Percentiles rank a stretch among this genome's conserved stretches.
These are phyloP conservation scores for Micromussa lordhowensis DNA, from an alignment of 92 coral and sea anemone genomes.

Conservation along the genomic window DNA sequence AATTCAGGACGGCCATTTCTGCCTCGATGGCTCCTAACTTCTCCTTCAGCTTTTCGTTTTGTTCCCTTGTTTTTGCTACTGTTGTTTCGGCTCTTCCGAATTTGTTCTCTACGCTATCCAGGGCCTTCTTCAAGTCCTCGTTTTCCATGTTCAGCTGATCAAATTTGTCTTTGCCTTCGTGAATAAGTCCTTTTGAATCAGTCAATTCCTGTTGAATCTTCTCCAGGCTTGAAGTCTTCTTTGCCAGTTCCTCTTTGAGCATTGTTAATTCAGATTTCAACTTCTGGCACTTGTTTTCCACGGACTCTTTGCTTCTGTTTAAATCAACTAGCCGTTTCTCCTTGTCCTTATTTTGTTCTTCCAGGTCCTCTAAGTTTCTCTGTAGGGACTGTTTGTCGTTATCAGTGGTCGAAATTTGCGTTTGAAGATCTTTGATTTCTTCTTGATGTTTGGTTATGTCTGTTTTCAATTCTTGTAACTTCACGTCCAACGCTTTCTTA, in stretches of 20 bases:
- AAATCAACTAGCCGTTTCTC: constrained; percentile 46
- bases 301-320: constrained; percentile 28
- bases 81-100: constrained; percentile 31
- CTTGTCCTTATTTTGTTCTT: constrained; percentile 44
- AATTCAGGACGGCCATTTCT: constrained; percentile 59
- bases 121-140: constrained; percentile 29
- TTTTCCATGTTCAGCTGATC: constrained; percentile 48
- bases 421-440: constrained; percentile 63
- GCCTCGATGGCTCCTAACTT: constrained; percentile 64
- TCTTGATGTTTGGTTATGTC: constrained; percentile 14
- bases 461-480: constrained; percentile 9
- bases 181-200: constrained; percentile 10
- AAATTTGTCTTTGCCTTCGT: constrained; percentile 29
- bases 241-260: constrained; percentile 51
- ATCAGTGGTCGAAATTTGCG: constrained; percentile 33
- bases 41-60: constrained; percentile 60
- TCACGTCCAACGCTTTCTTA: constrained; percentile 18
- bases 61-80: constrained; percentile 37
- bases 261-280: constrained; percentile 37
- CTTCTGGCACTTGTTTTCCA: constrained; percentile 35
- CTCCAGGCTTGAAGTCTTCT: constrained; percentile 38
- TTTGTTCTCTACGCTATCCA: constrained; percentile 34
- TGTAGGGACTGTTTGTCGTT: constrained; percentile 22
- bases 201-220: constrained; percentile 50
- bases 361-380: constrained; percentile 46